Evolutionary conservation across 1,140 invertebrate genomes (phyloP).

Genomic region (Muscidifurax raptorellus): DNA sequence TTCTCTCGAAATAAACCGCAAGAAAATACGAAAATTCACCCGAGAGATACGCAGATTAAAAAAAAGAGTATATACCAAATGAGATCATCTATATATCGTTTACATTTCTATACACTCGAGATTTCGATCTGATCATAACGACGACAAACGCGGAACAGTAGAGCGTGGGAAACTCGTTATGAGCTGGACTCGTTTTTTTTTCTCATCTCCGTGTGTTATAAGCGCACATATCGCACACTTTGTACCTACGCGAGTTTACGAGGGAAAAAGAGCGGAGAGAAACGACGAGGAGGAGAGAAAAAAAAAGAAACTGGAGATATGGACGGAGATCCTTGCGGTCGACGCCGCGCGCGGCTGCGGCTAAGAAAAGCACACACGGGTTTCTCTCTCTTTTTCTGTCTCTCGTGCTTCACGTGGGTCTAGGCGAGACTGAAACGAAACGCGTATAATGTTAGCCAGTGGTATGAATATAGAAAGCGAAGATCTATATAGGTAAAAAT

Average conservation of each 20-base stretch:
- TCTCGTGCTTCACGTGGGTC: background rate
- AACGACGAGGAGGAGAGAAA: background rate
- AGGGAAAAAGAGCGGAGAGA: background rate
- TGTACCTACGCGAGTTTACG: background rate
- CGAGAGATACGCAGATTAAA: too few relatives aligned
- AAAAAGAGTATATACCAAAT: too few relatives aligned
- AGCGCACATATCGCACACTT: background rate
- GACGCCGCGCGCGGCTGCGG: background rate
- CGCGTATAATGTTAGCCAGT: too few relatives aligned
- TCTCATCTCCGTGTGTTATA: background rate
- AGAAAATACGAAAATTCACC: too few relatives aligned
- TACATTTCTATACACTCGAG: background rate
- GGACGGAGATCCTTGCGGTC: background rate
- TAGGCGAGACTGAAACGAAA: background rate
- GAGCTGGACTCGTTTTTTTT: background rate
- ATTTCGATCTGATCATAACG: background rate
- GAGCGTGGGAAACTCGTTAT: background rate
- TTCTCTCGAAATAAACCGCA: too few relatives aligned
- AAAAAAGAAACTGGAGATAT: background rate
- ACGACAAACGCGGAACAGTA: background rate
- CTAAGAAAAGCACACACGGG: constrained; percentile 9
- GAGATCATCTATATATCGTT: background rate
- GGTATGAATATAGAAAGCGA: background rate
- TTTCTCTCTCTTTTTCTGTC: background rate
- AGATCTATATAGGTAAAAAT: too few relatives aligned